Conservation (phyloP, 2,797 vertebrate genomes). For the Manis javanica region DNA sequence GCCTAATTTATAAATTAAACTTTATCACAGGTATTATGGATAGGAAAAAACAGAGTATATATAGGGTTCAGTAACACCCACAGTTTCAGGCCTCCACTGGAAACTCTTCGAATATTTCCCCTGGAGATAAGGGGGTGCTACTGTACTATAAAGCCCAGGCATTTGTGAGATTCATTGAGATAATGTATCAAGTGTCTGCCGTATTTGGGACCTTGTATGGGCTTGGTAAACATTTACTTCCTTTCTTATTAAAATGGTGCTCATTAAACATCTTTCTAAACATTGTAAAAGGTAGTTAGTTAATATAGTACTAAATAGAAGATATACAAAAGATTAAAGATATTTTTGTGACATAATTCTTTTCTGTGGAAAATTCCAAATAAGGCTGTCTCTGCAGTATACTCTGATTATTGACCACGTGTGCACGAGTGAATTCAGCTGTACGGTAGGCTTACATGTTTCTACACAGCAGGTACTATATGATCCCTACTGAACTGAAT, state of each 20-base stretch:
- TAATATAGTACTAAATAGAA: not conserved
- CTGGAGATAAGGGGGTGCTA: not conserved
- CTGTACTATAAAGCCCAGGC: not conserved
- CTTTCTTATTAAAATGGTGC: not conserved
- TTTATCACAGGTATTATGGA: not conserved
- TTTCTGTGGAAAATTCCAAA: not conserved
- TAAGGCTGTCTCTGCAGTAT: not conserved
- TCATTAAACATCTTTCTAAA: not conserved
- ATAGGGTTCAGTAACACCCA: not conserved
- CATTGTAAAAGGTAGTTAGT: not conserved
- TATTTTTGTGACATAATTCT: constrained; percentile 17
- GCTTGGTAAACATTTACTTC: constrained; percentile 9
- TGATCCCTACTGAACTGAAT: not conserved
- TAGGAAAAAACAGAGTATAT: not conserved
- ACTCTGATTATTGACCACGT: not conserved
- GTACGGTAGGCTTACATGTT: not conserved
- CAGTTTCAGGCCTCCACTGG: not conserved
- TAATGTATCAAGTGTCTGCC: not conserved
- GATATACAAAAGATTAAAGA: not conserved
- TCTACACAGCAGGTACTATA: not conserved
- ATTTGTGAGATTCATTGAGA: not conserved
- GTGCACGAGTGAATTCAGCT: not conserved
- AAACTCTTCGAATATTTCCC: not conserved
- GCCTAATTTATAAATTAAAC: not conserved
- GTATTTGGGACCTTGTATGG: not conserved